Percentiles rank a stretch among this genome's conserved stretches.
phyloP scores from a whole-genome alignment of 2,797 vertebrate species.

The Artibeus jamaicensis region DNA sequence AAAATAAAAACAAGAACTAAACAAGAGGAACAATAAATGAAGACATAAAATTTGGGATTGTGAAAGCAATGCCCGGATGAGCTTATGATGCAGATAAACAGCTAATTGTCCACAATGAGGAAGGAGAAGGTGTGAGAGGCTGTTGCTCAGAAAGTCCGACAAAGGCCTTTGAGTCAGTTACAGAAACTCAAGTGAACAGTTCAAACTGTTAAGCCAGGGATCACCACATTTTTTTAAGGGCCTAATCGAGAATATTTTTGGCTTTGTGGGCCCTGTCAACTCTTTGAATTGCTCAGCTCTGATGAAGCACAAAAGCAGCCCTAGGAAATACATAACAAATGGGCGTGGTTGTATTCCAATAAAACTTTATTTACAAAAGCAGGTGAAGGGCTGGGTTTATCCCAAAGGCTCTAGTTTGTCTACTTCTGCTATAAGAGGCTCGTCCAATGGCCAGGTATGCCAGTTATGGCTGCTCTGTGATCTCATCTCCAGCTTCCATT shows the following conservation, averaged over 20 bases:
- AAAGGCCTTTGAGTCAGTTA: neutral
- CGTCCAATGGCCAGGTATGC: fast-evolving
- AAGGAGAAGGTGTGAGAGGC: neutral
- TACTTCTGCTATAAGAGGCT: neutral
- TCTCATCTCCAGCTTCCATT: neutral
- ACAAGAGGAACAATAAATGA: neutral
- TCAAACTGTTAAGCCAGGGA: neutral
- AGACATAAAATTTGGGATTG: neutral
- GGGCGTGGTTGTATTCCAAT: neutral
- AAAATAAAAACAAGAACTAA: neutral
- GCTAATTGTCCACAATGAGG: neutral
- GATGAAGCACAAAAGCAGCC: neutral
- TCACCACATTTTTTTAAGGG: neutral
- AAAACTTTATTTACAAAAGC: neutral
- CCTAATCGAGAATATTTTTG: neutral
- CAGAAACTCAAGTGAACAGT: neutral
- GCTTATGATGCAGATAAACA: neutral
- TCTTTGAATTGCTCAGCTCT: neutral
- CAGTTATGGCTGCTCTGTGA: neutral
- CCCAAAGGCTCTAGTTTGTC: neutral
- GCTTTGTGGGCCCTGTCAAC: neutral
- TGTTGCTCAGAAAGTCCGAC: neutral
- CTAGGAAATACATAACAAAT: neutral
- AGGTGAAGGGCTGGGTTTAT: neutral
- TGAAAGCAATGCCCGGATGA: neutral